Evolutionary conservation across 2,888 invertebrate genomes (phyloP).

Genomic region (Chesias legatella): DNA sequence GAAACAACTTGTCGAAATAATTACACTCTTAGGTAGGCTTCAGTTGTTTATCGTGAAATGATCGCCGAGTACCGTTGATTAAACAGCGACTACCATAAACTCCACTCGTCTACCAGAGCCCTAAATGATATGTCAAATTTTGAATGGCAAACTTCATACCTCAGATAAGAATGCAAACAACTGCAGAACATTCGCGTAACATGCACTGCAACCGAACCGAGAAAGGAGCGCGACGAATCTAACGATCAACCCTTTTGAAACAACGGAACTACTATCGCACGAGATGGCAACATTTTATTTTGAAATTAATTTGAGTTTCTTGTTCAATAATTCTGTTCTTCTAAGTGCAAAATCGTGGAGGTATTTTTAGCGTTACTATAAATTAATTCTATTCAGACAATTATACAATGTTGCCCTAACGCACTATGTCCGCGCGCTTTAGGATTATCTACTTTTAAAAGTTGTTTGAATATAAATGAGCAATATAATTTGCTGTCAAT

Average conservation of each 20-base stretch:
- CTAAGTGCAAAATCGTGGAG: no score
- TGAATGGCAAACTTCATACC: constrained; percentile 12
- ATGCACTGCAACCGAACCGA: constrained; percentile 69
- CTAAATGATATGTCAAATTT: no score
- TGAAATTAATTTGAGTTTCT: background rate
- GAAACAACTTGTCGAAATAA: no score
- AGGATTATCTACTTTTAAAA: constrained; percentile 20
- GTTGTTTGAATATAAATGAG: constrained; percentile 17
- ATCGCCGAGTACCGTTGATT: no score
- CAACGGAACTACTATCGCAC: constrained; percentile 56
- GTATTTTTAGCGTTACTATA: no score
- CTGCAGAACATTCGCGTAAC: constrained; percentile 28
- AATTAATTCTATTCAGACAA: no score
- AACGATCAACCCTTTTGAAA: constrained; percentile 81
- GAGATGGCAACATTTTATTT: constrained; percentile 43
- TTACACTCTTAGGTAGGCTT: no score
- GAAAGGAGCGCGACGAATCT: constrained; percentile 53
- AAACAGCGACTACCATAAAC: no score
- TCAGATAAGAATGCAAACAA: constrained; percentile 7
- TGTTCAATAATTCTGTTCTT: no score
- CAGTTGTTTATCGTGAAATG: no score
- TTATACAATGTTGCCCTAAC: constrained; percentile 35
- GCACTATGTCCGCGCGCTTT: constrained; percentile 38
- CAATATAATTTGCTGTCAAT: background rate
- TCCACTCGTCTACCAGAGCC: no score